Conservation (phyloP, 2,113 vertebrate species). For the Equus przewalskii region DNA sequence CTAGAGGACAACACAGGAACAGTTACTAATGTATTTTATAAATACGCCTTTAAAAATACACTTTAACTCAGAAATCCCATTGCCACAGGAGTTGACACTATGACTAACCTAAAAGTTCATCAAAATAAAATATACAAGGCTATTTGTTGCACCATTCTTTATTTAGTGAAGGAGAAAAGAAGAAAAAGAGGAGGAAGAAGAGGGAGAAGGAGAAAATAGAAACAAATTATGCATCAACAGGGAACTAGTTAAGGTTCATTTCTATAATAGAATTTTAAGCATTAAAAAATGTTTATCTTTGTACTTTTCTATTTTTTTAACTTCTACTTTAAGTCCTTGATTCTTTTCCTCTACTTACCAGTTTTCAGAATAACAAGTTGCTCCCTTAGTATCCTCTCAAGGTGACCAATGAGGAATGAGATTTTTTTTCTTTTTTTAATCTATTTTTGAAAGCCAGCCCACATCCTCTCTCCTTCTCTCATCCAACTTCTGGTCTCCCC, state of each 20-base stretch:
- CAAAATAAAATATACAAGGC: neutral
- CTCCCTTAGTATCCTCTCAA: neutral
- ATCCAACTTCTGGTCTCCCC: neutral
- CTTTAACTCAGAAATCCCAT: neutral
- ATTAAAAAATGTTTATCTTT: neutral
- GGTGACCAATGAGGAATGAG: neutral
- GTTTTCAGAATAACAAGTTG: neutral
- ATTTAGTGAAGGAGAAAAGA: neutral
- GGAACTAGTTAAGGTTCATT: neutral
- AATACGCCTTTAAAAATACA: constrained; percentile 22
- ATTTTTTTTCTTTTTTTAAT: neutral
- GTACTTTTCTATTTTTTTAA: neutral
- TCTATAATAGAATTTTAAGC: neutral
- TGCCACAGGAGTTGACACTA: neutral
- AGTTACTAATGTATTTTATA: neutral
- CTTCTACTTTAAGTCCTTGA: neutral
- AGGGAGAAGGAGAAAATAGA: neutral
- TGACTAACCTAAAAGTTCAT: neutral
- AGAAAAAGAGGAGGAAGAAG: neutral
- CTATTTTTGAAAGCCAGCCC: neutral
- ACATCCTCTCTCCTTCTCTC: neutral
- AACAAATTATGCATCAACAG: neutral
- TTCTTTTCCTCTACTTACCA: neutral
- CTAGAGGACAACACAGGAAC: neutral
- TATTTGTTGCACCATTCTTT: neutral